Evolutionary conservation across 2,113 vertebrate species (phyloP).

Genomic region (Megalops atlanticus): DNA sequence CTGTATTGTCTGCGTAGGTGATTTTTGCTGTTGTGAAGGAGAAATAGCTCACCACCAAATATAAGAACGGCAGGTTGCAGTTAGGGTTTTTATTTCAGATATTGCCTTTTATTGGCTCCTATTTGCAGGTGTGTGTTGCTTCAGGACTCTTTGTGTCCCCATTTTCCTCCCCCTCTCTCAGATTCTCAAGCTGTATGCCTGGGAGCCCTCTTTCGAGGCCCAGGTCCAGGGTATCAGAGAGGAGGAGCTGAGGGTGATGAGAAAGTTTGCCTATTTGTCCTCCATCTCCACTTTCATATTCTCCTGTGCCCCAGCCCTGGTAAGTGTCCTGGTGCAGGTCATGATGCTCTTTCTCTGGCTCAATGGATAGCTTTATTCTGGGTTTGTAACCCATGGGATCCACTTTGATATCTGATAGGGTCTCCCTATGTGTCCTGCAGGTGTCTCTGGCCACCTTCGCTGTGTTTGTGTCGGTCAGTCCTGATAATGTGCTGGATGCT

Average conservation of each 20-base stretch:
- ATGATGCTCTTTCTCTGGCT: too few species aligned
- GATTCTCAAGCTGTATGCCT: slow-evolving; percentile 95
- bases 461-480: slow-evolving; percentile 77
- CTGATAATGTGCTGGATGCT: slow-evolving; percentile 80
- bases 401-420: too few species aligned
- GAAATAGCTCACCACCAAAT: too few species aligned
- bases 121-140: not conserved
- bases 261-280: slow-evolving; percentile 75
- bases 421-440: slow-evolving; percentile 68
- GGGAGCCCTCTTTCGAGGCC: slow-evolving; percentile 89
- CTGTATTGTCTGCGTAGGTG: too few species aligned
- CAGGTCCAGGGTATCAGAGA: slow-evolving; percentile 75
- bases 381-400: too few species aligned
- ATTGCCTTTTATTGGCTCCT: too few species aligned
- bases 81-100: too few species aligned
- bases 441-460: slow-evolving; percentile 88
- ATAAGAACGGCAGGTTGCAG: too few species aligned
- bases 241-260: slow-evolving; percentile 79
- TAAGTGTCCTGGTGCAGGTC: slow-evolving; percentile 64
- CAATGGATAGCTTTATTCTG: too few species aligned
- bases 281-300: slow-evolving; percentile 77
- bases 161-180: too few species aligned
- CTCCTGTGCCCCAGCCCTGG: slow-evolving; percentile 78
- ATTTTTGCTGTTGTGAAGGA: too few species aligned
- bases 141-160: too few species aligned